A percentile compares a stretch with the other conserved stretches of the same genome.
Evolutionary conservation across 2,888 invertebrate genomes (phyloP).

Genomic region (Tenthredo mesomela): DNA sequence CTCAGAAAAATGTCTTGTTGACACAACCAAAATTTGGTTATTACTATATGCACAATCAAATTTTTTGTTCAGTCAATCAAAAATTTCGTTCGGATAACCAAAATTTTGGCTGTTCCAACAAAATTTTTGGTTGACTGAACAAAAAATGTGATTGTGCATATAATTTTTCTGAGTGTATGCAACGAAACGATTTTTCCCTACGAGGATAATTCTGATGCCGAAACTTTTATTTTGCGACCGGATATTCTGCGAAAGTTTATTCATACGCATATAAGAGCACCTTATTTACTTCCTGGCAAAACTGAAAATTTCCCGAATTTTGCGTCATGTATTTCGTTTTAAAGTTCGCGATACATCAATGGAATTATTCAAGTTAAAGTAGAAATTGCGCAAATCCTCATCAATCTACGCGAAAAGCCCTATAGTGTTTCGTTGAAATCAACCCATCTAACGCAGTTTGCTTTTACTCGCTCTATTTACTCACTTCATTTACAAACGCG

Average conservation of each 20-base stretch:
- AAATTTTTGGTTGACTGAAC: too few relatives aligned
- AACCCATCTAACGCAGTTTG: background rate
- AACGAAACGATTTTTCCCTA: background rate
- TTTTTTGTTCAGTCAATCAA: too few relatives aligned
- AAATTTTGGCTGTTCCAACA: too few relatives aligned
- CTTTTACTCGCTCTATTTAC: slow-evolving; percentile 17
- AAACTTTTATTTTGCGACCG: background rate
- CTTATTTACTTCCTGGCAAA: background rate
- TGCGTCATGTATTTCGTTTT: background rate
- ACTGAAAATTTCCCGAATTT: background rate
- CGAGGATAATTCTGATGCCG: background rate
- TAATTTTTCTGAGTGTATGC: too few relatives aligned
- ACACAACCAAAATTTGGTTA: too few relatives aligned
- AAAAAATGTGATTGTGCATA: too few relatives aligned
- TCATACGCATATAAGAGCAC: background rate
- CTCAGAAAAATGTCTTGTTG: too few relatives aligned
- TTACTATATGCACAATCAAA: too few relatives aligned
- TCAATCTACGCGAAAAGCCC: background rate
- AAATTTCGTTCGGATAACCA: too few relatives aligned
- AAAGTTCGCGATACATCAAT: background rate
- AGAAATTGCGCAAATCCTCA: background rate
- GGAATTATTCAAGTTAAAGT: background rate
- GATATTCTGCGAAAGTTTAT: background rate
- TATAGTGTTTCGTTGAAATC: slow-evolving; percentile 24
- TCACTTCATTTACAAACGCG: background rate